phyloP scores from a whole-genome alignment of 2,113 vertebrate genomes.

The Alligator sinensis region DNA sequence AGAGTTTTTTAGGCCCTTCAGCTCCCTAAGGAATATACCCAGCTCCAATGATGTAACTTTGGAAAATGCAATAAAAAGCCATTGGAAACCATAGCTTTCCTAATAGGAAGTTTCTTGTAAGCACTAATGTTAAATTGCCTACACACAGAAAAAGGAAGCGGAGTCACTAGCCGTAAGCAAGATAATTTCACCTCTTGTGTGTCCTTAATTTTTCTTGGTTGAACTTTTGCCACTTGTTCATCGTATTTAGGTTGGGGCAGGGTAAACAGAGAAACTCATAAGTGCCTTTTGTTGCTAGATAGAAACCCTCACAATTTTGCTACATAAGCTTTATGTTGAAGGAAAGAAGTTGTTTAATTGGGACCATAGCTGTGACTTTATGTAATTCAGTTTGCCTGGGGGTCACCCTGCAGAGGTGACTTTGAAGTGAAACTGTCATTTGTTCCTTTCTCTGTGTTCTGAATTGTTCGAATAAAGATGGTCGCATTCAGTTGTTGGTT shows the following conservation, averaged over 20 bases:
- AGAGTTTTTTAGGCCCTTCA: conserved; percentile 42
- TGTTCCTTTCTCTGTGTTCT: neutral
- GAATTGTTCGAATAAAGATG: neutral
- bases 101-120: conserved; percentile 73
- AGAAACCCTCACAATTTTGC: neutral
- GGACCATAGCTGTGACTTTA: conserved; percentile 22
- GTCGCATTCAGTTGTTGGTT: neutral
- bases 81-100: conserved; percentile 60
- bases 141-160: conserved; percentile 21
- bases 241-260: neutral
- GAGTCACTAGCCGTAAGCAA: neutral
- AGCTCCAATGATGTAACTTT: conserved; percentile 55
- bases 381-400: neutral
- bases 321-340: neutral
- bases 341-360: neutral
- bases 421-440: neutral
- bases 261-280: rapidly evolving
- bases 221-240: neutral
- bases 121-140: conserved; percentile 63
- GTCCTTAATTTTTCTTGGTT: neutral
- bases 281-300: neutral
- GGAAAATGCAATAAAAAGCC: conserved; percentile 73
- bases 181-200: neutral
- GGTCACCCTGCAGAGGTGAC: neutral
- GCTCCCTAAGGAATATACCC: conserved; percentile 36